A percentile compares a stretch with the other conserved stretches of the same genome.
Conservation (phyloP, 2,888 invertebrate species). For the Lymantria dispar region DNA sequence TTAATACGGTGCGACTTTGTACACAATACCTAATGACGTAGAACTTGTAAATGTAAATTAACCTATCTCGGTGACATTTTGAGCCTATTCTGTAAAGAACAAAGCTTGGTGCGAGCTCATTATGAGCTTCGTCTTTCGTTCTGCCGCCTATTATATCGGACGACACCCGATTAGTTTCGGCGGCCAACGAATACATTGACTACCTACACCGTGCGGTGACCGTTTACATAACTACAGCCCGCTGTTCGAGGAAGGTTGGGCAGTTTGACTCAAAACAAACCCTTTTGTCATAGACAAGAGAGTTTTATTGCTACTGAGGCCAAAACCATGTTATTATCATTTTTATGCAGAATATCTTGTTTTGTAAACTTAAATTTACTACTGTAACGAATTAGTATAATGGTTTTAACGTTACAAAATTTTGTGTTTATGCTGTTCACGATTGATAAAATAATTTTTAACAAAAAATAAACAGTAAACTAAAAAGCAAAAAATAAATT, state of each 20-base stretch:
- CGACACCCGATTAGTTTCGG: conserved; percentile 41
- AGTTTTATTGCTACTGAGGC: conserved; percentile 72
- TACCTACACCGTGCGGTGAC: conserved; percentile 20
- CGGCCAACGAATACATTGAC: conserved; percentile 25
- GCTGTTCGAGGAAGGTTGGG: conserved; percentile 47
- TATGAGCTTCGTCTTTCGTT: conserved; percentile 35
- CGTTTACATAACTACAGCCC: conserved; percentile 38
- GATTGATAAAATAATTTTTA: too few species aligned
- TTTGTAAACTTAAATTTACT: conserved; percentile 32
- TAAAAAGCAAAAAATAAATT: too few species aligned
- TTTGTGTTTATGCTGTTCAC: too few species aligned
- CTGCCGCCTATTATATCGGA: conserved; percentile 32
- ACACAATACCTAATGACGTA: conserved; percentile 28
- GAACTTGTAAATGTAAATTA: conserved; percentile 40
- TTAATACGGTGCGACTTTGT: conserved; percentile 29
- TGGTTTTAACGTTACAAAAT: conserved; percentile 5
- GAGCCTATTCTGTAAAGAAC: conserved; percentile 27
- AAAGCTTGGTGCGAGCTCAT: conserved; percentile 36
- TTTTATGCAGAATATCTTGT: conserved; percentile 45
- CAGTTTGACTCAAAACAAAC: conserved; percentile 42
- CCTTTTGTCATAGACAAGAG: conserved; percentile 55
- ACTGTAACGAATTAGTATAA: conserved; percentile 31
- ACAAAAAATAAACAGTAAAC: too few species aligned
- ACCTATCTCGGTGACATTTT: conserved; percentile 36
- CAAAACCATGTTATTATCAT: conserved; percentile 46